A percentile compares a stretch with the other conserved stretches of the same genome.
Evolutionary conservation across 2,888 invertebrate species (phyloP).

Genomic region (Enoplolaimus lenunculus): DNA sequence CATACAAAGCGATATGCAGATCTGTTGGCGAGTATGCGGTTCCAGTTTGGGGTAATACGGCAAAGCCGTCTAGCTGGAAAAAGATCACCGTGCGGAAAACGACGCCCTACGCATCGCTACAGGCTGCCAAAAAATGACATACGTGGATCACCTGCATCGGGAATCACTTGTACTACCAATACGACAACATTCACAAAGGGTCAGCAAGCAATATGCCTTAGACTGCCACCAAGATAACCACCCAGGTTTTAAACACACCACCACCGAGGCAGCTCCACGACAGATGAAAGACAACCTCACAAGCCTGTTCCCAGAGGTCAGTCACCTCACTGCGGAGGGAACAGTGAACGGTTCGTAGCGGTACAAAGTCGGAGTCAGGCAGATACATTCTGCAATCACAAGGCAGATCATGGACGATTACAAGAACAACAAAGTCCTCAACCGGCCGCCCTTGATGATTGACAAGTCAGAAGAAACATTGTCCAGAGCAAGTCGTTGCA

Average conservation of each 20-base stretch:
- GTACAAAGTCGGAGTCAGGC: too few relatives aligned
- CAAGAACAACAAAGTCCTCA: not conserved
- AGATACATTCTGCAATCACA: too few relatives aligned
- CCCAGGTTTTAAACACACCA: not conserved
- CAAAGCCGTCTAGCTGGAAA: not conserved
- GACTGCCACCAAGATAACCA: not conserved
- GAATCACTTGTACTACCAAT: not conserved
- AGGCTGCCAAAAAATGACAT: not conserved
- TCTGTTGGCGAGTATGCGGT: not conserved
- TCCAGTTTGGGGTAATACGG: not conserved
- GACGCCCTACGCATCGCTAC: too few relatives aligned
- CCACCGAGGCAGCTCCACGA: too few relatives aligned
- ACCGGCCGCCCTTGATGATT: not conserved
- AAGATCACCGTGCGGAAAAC: not conserved
- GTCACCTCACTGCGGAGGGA: too few relatives aligned
- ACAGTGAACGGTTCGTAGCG: too few relatives aligned
- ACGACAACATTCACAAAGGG: not conserved
- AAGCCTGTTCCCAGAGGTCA: too few relatives aligned
- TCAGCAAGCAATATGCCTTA: not conserved
- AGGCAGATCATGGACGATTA: not conserved
- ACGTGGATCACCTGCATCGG: not conserved
- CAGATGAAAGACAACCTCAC: too few relatives aligned
- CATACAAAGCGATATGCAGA: not conserved
- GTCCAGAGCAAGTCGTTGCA: not conserved
- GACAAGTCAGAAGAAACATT: not conserved